phyloP scores from a whole-genome alignment of 2,113 vertebrate species.

The Typhlomys cinereus region DNA sequence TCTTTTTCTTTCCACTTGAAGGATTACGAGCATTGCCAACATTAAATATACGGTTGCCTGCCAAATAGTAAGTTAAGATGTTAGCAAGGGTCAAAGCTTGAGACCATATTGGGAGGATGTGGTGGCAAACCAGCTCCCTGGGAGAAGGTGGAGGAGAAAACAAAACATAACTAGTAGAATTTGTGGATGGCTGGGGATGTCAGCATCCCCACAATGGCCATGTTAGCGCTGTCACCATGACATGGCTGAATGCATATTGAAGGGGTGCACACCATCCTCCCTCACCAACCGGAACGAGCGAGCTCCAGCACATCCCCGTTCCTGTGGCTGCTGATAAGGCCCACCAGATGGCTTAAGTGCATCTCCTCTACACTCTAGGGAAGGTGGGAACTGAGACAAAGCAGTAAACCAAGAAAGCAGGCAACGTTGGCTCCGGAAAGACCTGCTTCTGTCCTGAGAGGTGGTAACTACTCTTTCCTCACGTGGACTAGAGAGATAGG shows the following conservation, averaged over 20 bases:
- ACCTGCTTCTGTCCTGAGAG: background rate
- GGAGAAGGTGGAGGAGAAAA: background rate
- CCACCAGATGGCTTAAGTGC: background rate
- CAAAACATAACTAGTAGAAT: background rate
- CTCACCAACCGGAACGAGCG: background rate
- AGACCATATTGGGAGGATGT: background rate
- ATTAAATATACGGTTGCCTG: background rate
- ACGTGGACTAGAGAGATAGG: background rate
- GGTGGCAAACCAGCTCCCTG: background rate
- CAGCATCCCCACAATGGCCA: background rate
- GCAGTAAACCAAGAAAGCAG: background rate
- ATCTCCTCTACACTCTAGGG: background rate
- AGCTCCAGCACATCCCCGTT: background rate
- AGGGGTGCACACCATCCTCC: background rate
- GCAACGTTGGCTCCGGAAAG: background rate
- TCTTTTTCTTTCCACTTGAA: background rate
- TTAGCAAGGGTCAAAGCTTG: background rate
- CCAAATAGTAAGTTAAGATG: background rate
- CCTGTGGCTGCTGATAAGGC: background rate
- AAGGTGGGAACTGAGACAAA: background rate
- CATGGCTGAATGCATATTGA: background rate
- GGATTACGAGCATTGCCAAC: background rate
- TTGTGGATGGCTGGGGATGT: background rate
- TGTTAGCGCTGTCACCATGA: background rate
- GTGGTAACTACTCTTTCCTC: background rate